These are phyloP conservation scores for Acrocephalus kingi DNA, from an alignment of 2,113 vertebrate species.

Conservation along the genomic window DNA sequence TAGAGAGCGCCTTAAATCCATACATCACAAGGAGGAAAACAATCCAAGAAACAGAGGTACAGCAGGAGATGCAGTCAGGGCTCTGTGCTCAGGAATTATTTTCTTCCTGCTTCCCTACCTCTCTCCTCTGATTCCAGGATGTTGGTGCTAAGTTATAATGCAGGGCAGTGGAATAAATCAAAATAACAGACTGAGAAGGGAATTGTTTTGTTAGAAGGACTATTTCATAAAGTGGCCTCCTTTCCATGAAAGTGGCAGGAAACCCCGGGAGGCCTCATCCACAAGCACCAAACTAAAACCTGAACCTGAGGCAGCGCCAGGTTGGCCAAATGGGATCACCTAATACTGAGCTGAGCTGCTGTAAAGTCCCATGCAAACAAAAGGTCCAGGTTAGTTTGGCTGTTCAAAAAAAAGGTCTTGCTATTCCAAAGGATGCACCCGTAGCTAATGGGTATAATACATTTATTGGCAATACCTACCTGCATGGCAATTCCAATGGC, in stretches of 20 bases:
- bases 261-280: neutral
- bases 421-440: neutral
- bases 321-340: neutral
- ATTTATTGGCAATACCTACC: rapidly evolving
- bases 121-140: neutral
- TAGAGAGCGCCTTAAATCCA: neutral
- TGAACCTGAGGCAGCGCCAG: rapidly evolving
- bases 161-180: neutral
- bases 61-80: neutral
- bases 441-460: rapidly evolving
- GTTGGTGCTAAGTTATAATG: neutral
- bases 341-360: neutral
- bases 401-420: neutral
- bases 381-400: neutral
- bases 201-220: neutral
- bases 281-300: neutral
- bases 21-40: neutral
- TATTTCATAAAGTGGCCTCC: neutral
- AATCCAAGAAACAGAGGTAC: neutral
- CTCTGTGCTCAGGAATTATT: neutral
- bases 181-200: neutral
- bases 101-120: neutral
- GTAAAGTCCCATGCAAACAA: neutral
- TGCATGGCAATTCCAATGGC: neutral
- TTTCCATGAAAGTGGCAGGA: neutral